Percentiles rank a stretch among this genome's conserved stretches.
Conservation (phyloP, 2,888 invertebrate species). For the Chesias legatella region DNA sequence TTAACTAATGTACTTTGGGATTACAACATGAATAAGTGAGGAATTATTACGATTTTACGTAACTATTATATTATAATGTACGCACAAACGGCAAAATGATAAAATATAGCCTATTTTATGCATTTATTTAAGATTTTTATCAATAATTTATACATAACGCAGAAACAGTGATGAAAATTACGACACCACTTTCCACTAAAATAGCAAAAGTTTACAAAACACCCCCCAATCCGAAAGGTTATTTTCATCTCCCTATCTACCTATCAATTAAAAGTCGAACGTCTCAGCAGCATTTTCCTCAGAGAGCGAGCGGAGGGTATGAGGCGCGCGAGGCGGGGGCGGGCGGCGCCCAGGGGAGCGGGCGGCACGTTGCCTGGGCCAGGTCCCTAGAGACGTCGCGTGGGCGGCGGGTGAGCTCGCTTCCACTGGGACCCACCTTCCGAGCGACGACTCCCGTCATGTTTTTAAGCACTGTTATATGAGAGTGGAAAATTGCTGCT, state of each 20-base stretch:
- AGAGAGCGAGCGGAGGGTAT: constrained; percentile 42
- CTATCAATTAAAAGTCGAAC: constrained; percentile 70
- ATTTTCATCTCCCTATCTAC: constrained; percentile 30
- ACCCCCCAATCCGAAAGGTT: constrained; percentile 19
- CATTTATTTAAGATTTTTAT: too few relatives aligned
- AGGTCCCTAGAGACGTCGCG: constrained; percentile 64
- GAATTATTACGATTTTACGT: background rate
- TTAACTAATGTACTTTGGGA: constrained; percentile 43
- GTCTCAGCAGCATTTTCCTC: constrained; percentile 69
- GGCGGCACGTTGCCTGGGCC: constrained; percentile 72
- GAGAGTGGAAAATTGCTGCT: constrained; percentile 37
- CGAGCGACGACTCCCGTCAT: constrained; percentile 54
- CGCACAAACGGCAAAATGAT: too few relatives aligned
- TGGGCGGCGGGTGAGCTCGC: constrained; percentile 73
- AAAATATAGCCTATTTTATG: too few relatives aligned
- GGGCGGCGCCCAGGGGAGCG: constrained; percentile 60
- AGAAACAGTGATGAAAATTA: too few relatives aligned
- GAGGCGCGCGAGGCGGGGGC: constrained; percentile 28
- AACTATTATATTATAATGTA: too few relatives aligned
- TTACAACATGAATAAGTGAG: constrained; percentile 27
- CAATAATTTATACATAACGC: too few relatives aligned
- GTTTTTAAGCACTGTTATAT: constrained; percentile 63
- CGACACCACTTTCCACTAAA: background rate
- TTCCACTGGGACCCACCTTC: constrained; percentile 67
- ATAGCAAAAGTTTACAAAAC: constrained; percentile 19